A percentile compares a stretch with the other conserved stretches of the same genome.
Evolutionary conservation across 2,888 invertebrate species (phyloP).

Genomic region (Pterostichus madidus): DNA sequence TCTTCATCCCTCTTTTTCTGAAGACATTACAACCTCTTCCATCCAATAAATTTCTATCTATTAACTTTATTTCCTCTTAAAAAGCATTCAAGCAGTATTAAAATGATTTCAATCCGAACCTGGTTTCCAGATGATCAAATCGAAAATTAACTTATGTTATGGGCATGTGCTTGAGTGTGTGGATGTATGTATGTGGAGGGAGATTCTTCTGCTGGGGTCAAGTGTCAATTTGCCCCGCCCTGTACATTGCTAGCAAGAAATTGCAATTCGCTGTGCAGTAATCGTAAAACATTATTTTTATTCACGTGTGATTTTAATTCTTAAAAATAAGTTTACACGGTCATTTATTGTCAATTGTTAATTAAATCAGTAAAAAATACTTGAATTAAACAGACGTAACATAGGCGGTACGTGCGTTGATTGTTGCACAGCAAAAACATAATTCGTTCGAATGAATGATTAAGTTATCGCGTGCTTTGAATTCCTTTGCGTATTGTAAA

Average conservation of each 20-base stretch:
- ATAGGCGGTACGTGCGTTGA: not conserved
- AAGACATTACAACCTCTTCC: constrained; percentile 23
- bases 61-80: constrained; percentile 11
- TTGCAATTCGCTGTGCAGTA: constrained; percentile 70
- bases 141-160: constrained; percentile 36
- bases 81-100: not conserved
- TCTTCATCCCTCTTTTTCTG: constrained; percentile 20
- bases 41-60: constrained; percentile 25
- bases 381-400: not conserved
- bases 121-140: constrained; percentile 49
- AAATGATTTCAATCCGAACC: constrained; percentile 15
- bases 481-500: constrained; percentile 40
- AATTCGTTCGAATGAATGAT: constrained; percentile 21
- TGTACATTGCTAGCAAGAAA: constrained; percentile 46
- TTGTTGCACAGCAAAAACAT: constrained; percentile 45
- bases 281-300: constrained; percentile 23
- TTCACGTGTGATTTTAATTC: not conserved
- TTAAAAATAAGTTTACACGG: not conserved
- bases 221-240: constrained; percentile 70
- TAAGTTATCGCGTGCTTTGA: constrained; percentile 45
- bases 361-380: not conserved
- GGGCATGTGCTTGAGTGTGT: constrained; percentile 41
- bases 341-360: not conserved
- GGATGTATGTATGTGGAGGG: constrained; percentile 65
- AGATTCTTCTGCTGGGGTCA: constrained; percentile 69